Conservation (phyloP, 1,140 invertebrate species). For the Pomacea maculata region DNA sequence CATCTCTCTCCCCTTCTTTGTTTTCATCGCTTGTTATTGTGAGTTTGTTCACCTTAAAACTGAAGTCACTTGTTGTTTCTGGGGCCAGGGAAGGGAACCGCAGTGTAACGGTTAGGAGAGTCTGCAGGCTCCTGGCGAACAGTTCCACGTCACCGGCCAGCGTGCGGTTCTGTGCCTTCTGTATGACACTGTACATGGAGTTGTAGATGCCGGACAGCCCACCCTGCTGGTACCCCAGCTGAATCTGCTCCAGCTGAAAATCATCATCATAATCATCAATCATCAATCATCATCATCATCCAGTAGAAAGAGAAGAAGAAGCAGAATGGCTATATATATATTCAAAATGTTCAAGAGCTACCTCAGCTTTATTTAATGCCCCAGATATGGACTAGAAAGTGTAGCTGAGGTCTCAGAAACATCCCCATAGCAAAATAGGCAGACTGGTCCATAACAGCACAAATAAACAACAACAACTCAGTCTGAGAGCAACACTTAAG, state of each 20-base stretch:
- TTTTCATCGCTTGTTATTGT: not conserved
- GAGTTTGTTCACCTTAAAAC: not conserved
- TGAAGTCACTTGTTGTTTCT: constrained; percentile 10
- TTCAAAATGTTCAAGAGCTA: no score
- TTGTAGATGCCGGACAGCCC: constrained; percentile 31
- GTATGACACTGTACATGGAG: constrained; percentile 25
- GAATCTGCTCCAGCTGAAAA: constrained; percentile 34
- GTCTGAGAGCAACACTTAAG: no score
- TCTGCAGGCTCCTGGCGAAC: constrained; percentile 32
- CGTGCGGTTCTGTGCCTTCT: constrained; percentile 21
- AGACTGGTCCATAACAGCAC: no score
- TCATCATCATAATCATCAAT: not conserved
- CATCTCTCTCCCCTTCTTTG: no score
- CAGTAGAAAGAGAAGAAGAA: not conserved
- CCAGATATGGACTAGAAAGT: no score
- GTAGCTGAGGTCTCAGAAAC: no score
- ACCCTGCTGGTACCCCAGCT: constrained; percentile 38
- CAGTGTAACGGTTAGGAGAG: constrained; percentile 24
- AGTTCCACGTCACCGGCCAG: constrained; percentile 42
- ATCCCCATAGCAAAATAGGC: no score
- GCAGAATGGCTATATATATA: not conserved
- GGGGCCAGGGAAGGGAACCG: constrained; percentile 26
- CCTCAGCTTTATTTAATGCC: no score
- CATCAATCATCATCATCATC: not conserved
- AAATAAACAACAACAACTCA: no score